A percentile compares a stretch with the other conserved stretches of the same genome.
Evolutionary conservation across 2,113 vertebrate species (phyloP).

Genomic region (Cercocebus atys): DNA sequence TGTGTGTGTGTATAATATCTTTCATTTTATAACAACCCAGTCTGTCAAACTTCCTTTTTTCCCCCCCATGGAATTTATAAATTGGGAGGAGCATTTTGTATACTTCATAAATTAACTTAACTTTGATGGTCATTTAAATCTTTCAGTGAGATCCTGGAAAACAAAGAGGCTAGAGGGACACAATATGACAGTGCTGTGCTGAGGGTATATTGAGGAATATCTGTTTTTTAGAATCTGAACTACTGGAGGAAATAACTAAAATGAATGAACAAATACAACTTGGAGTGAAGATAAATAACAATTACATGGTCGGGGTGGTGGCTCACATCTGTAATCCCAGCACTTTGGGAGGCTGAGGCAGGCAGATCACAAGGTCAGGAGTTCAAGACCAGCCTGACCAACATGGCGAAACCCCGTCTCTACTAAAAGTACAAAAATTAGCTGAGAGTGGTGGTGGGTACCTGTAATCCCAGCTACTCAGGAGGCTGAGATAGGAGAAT

Average conservation of each 20-base stretch:
- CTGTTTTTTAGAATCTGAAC: not conserved
- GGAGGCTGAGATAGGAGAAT: too few species aligned
- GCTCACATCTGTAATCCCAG: too few species aligned
- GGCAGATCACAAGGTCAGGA: too few species aligned
- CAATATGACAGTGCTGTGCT: not conserved
- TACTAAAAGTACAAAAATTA: too few species aligned
- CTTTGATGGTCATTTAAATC: slow-evolving; percentile 5
- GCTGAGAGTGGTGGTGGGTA: too few species aligned
- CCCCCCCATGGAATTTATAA: slow-evolving; percentile 29
- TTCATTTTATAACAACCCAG: not conserved
- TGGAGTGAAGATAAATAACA: not conserved
- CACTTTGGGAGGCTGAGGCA: too few species aligned
- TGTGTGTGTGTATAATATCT: not conserved
- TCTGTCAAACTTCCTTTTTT: slow-evolving; percentile 15
- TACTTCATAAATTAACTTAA: slow-evolving; percentile 26
- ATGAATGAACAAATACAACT: not conserved
- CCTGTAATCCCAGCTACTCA: too few species aligned
- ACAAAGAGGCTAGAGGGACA: not conserved
- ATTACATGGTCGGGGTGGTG: not conserved
- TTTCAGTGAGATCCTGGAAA: not conserved
- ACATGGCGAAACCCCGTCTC: too few species aligned
- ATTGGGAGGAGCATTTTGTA: not conserved
- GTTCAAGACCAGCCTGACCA: too few species aligned
- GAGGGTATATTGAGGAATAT: not conserved
- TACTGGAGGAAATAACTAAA: not conserved